Percentiles rank a stretch among this genome's conserved stretches.
These are phyloP conservation scores for Pissodes strobi DNA, from an alignment of 1,140 invertebrate genomes.

Conservation along the genomic window DNA sequence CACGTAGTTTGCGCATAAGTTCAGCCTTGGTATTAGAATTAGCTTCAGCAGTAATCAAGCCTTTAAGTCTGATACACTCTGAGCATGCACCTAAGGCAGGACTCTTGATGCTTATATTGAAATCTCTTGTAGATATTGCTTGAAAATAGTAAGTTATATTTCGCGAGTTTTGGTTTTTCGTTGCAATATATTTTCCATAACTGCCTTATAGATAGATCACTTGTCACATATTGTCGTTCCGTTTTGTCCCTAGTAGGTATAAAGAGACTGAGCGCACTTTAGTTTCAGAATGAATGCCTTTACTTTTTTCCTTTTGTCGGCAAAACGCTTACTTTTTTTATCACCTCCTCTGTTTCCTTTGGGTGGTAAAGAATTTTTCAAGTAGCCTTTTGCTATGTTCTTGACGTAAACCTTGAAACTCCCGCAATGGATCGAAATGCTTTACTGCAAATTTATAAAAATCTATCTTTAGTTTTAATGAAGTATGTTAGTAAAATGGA, in stretches of 20 bases:
- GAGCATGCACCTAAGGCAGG: background rate
- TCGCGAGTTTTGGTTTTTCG: background rate
- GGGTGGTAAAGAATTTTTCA: background rate
- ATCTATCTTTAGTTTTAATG: background rate
- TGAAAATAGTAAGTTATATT: background rate
- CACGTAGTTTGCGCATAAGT: too few species aligned
- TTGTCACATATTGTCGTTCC: background rate
- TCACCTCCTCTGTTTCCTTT: background rate
- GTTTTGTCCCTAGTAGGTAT: background rate
- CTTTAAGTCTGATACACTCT: background rate
- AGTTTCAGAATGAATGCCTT: background rate
- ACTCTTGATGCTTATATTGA: background rate
- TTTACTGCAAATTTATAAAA: background rate
- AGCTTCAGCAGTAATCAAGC: background rate
- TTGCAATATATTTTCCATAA: background rate
- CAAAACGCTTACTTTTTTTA: too few species aligned
- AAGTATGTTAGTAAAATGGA: background rate
- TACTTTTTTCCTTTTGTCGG: too few species aligned
- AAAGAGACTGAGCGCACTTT: background rate
- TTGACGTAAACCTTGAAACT: background rate
- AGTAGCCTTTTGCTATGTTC: too few species aligned
- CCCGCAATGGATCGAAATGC: background rate
- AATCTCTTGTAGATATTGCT: background rate
- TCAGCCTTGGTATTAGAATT: background rate
- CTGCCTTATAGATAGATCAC: background rate